A percentile compares a stretch with the other conserved stretches of the same genome.
These are phyloP conservation scores for Cataglyphis albicans DNA, from an alignment of 2,888 invertebrate genomes.

Conservation along the genomic window DNA sequence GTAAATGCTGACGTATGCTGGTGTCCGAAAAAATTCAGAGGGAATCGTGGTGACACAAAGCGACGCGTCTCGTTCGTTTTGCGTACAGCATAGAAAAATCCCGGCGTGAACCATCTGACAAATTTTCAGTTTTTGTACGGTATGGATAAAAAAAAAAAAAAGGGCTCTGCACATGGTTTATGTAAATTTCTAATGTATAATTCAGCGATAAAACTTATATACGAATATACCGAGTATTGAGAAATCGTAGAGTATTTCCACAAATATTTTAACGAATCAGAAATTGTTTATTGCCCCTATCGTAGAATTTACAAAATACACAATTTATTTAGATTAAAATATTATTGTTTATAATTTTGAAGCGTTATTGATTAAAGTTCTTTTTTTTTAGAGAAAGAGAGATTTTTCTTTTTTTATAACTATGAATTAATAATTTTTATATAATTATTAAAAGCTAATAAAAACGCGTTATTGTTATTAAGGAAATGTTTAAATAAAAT, in stretches of 20 bases:
- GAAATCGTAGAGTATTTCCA: conserved; percentile 20
- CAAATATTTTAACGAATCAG: not conserved
- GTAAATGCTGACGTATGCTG: conserved; percentile 35
- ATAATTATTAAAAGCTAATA: not conserved
- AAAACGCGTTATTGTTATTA: not conserved
- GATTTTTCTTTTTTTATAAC: not conserved
- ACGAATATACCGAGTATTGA: conserved; percentile 4
- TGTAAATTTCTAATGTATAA: conserved; percentile 39
- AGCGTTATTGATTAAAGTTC: not conserved
- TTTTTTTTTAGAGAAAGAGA: not conserved
- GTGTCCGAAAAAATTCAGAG: conserved; percentile 49
- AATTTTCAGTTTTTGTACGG: conserved; percentile 49
- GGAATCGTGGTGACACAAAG: conserved; percentile 50
- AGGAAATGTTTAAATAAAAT: not conserved
- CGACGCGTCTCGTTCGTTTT: conserved; percentile 36
- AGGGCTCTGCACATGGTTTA: conserved; percentile 25
- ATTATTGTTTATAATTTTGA: not conserved
- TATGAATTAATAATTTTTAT: not conserved
- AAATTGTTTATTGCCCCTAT: conserved; percentile 9
- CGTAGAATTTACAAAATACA: conserved; percentile 4
- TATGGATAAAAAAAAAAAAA: conserved; percentile 5
- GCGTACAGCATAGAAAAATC: conserved; percentile 35
- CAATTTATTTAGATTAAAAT: not conserved
- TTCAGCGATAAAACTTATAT: conserved; percentile 17
- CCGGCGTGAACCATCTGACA: conserved; percentile 48